Conservation (phyloP, 2,797 vertebrate genomes). For the Prunella strophiata region DNA sequence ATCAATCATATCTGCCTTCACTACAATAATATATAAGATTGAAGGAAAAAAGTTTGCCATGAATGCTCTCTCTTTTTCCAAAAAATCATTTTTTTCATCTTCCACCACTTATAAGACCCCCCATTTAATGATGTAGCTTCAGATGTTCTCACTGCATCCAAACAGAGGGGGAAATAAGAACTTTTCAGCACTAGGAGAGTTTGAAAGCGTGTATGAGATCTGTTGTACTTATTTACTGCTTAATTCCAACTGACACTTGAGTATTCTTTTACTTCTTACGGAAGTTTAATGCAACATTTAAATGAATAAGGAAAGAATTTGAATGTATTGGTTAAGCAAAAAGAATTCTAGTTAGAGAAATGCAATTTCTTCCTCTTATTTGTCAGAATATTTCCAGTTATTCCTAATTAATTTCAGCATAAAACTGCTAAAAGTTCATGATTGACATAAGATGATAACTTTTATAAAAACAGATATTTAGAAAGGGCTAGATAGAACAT, state of each 20-base stretch:
- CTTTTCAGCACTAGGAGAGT: not conserved
- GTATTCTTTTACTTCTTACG: not conserved
- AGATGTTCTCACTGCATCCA: not conserved
- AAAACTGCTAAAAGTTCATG: not conserved
- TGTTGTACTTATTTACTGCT: not conserved
- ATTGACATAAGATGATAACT: not conserved
- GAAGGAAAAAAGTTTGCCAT: not conserved
- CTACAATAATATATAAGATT: fast-evolving
- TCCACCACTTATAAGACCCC: not conserved
- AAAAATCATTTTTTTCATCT: not conserved
- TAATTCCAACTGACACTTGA: not conserved
- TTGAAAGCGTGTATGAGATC: not conserved
- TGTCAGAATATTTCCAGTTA: not conserved
- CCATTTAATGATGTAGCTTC: not conserved
- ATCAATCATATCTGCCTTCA: not conserved
- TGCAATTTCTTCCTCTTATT: not conserved
- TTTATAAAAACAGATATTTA: not conserved
- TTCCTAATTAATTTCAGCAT: not conserved
- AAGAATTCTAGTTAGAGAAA: not conserved
- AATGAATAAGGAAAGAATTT: not conserved
- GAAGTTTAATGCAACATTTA: not conserved
- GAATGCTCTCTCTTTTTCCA: not conserved
- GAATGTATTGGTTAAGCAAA: not conserved
- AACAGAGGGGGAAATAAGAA: not conserved
- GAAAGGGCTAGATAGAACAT: not conserved